A percentile compares a stretch with the other conserved stretches of the same genome.
These are phyloP conservation scores for Anarhynchus alexandrinus DNA, from an alignment of 2,113 vertebrate species.

Conservation along the genomic window DNA sequence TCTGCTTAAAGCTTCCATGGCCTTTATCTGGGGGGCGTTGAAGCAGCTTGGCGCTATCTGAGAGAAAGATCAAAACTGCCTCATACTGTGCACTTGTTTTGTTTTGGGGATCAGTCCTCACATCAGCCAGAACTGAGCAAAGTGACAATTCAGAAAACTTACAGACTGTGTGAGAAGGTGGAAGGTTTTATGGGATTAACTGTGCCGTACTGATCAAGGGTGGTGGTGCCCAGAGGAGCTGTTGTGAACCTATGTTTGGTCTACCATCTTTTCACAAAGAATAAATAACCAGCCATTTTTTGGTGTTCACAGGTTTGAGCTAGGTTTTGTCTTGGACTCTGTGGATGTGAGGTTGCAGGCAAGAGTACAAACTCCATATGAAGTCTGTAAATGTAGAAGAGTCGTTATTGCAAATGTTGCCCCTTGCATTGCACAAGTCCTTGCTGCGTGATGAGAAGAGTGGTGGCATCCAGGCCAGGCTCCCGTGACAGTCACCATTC, in stretches of 20 bases:
- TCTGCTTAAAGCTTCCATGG: neutral
- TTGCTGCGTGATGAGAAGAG: neutral
- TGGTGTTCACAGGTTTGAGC: neutral
- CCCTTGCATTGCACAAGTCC: neutral
- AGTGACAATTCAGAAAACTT: neutral
- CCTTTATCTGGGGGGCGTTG: neutral
- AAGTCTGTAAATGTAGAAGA: neutral
- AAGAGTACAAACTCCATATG: neutral
- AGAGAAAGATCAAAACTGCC: neutral
- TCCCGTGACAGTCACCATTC: neutral
- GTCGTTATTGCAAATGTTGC: neutral
- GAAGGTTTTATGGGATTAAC: neutral
- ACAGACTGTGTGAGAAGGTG: fast-evolving
- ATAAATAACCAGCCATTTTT: neutral
- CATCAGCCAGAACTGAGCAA: neutral
- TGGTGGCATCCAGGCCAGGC: neutral
- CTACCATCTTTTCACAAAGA: neutral
- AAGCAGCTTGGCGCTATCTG: neutral
- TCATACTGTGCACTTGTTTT: neutral
- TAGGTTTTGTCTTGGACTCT: neutral
- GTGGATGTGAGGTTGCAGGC: fast-evolving
- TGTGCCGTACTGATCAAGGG: neutral
- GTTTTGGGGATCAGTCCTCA: neutral
- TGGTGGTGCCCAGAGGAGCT: neutral
- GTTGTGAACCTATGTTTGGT: neutral